Conservation (phyloP, 2,113 vertebrate genomes). For the Chaetura pelagica region DNA sequence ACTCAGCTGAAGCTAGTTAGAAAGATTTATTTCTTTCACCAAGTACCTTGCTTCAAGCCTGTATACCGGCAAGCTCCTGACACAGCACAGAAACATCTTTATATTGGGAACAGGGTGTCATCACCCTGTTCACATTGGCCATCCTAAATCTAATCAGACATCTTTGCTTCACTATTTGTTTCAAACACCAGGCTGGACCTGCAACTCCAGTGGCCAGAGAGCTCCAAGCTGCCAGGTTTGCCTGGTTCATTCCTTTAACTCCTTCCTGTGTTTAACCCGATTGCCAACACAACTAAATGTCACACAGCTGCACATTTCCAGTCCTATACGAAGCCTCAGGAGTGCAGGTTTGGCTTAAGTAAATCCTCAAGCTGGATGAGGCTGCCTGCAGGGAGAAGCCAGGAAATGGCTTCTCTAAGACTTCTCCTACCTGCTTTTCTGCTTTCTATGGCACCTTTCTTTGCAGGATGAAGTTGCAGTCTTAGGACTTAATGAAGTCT, state of each 20-base stretch:
- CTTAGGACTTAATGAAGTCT: background rate
- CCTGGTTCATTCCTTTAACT: background rate
- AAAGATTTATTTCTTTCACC: conserved; percentile 16
- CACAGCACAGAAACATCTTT: background rate
- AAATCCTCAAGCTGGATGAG: background rate
- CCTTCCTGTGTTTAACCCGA: background rate
- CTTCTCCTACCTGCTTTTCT: background rate
- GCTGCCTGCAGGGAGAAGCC: background rate
- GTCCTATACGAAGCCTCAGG: background rate
- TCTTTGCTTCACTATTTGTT: background rate
- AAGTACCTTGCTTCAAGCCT: background rate
- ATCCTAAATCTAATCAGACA: background rate
- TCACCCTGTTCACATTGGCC: background rate
- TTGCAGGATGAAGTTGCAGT: background rate
- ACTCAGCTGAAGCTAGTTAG: background rate
- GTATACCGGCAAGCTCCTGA: background rate
- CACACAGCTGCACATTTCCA: background rate
- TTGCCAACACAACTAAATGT: background rate
- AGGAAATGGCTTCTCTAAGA: background rate
- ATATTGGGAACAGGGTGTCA: background rate
- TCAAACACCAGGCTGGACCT: background rate
- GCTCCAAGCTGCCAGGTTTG: background rate
- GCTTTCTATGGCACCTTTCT: background rate
- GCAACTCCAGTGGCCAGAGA: background rate
- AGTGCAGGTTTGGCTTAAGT: background rate